Conservation (phyloP, 2,113 vertebrate genomes). For the Mesoclemmys tuberculata region DNA sequence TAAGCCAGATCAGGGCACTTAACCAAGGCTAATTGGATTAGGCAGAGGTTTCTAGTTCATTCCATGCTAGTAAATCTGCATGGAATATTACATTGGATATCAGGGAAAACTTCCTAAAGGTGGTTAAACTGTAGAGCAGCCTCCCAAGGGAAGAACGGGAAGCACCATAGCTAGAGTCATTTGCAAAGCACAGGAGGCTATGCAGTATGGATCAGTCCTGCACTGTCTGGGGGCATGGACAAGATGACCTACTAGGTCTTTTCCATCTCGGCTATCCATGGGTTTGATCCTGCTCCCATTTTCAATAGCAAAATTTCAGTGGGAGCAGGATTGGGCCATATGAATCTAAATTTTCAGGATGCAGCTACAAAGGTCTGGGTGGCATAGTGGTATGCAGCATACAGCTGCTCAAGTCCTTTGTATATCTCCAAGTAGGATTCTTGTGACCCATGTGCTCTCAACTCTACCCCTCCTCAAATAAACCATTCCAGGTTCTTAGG, state of each 20-base stretch:
- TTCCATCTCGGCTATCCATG: background rate
- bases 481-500: background rate
- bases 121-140: background rate
- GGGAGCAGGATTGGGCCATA: background rate
- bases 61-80: background rate
- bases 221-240: background rate
- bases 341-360: background rate
- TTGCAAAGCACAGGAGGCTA: fast-evolving
- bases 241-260: background rate
- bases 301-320: background rate
- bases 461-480: fast-evolving
- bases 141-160: background rate
- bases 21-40: slow-evolving; percentile 55
- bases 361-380: background rate
- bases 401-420: background rate
- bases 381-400: background rate
- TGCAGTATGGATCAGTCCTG: background rate
- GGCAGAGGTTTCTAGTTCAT: slow-evolving; percentile 63
- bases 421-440: background rate
- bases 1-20: slow-evolving; percentile 30
- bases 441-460: background rate
- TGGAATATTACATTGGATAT: background rate
- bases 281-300: background rate
- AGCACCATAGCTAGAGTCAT: background rate
- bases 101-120: slow-evolving; percentile 4